A percentile compares a stretch with the other conserved stretches of the same genome.
These are phyloP conservation scores for Dallia pectoralis DNA, from an alignment of 2,797 vertebrate species.

Conservation along the genomic window DNA sequence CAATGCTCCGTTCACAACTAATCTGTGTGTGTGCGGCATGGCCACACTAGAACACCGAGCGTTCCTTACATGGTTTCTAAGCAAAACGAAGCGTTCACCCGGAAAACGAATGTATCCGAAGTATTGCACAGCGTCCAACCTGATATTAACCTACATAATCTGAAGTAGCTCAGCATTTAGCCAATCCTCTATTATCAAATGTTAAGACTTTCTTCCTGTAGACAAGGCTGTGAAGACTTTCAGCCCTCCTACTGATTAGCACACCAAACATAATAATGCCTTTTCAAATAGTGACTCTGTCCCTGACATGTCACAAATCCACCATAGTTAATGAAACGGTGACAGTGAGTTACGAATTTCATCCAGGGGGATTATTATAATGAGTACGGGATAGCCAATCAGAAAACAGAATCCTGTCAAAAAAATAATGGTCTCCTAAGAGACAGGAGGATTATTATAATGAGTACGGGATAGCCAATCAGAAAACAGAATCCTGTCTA, in stretches of 20 bases:
- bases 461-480: neutral
- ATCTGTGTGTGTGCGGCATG: neutral
- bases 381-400: neutral
- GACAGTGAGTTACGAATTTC: neutral
- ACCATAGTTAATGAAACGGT: neutral
- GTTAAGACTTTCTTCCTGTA: no score
- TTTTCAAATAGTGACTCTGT: neutral
- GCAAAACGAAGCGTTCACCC: constrained; percentile 7
- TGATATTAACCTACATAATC: no score
- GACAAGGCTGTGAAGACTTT: no score
- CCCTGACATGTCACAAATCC: neutral
- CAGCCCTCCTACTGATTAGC: no score
- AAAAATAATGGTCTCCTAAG: neutral
- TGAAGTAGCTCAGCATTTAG: no score
- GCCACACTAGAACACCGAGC: neutral
- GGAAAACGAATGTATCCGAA: neutral
- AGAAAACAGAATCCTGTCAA: neutral
- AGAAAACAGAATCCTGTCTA: neutral
- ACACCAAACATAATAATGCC: no score
- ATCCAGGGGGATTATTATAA: neutral
- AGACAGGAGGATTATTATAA: neutral
- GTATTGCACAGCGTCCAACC: no score
- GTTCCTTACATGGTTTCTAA: neutral
- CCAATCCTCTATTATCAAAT: no score
- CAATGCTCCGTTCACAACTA: neutral